These are phyloP conservation scores for Ctena decussata DNA, from an alignment of 2,888 invertebrate species.

Conservation along the genomic window DNA sequence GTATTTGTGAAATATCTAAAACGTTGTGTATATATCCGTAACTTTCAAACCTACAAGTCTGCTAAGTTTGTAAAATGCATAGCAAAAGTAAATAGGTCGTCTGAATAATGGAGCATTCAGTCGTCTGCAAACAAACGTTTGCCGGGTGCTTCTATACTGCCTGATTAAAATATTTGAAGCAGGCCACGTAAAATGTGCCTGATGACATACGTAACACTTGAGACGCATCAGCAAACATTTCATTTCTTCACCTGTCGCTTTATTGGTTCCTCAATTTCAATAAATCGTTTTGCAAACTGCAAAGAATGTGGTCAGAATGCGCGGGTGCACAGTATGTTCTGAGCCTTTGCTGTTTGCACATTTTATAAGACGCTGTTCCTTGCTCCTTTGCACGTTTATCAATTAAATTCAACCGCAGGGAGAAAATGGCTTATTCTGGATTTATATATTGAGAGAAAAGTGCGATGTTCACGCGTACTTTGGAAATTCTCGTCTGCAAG, in stretches of 20 bases:
- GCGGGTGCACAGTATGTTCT: too few relatives aligned
- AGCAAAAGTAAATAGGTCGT: background rate
- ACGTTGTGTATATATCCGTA: slow-evolving; percentile 45
- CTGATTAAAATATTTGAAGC: background rate
- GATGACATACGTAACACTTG: too few relatives aligned
- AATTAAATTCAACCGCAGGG: background rate
- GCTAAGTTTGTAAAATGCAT: slow-evolving; percentile 58
- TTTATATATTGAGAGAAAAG: background rate
- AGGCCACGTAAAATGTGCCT: too few relatives aligned
- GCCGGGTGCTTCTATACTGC: background rate
- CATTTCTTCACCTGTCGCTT: too few relatives aligned
- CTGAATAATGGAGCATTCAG: background rate
- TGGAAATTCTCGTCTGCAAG: background rate
- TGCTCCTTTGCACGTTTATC: too few relatives aligned
- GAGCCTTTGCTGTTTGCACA: too few relatives aligned
- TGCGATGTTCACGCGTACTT: background rate
- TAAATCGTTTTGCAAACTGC: too few relatives aligned
- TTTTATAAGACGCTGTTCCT: too few relatives aligned
- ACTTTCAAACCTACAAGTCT: slow-evolving; percentile 56
- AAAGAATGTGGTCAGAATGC: too few relatives aligned
- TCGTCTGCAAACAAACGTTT: slow-evolving; percentile 12
- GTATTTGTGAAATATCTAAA: slow-evolving; percentile 65
- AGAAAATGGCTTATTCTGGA: background rate
- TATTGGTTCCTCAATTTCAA: too few relatives aligned
- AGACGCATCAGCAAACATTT: too few relatives aligned